Conservation (phyloP, 2,888 invertebrate genomes). For the Acrobasis suavella region DNA sequence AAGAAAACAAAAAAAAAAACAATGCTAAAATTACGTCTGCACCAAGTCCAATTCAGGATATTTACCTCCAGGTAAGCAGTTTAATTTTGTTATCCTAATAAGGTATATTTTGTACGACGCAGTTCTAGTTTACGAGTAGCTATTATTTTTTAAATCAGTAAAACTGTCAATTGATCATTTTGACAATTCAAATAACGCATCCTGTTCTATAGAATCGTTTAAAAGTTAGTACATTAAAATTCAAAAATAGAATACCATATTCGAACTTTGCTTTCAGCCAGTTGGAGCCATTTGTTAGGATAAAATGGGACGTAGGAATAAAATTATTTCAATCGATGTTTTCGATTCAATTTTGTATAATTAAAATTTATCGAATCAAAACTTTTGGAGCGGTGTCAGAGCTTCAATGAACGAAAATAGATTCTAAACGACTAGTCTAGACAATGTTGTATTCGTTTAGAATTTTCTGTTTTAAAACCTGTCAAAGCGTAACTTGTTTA, state of each 20-base stretch:
- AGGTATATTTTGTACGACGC: no score
- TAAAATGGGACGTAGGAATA: slow-evolving; percentile 55
- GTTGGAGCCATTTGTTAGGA: slow-evolving; percentile 61
- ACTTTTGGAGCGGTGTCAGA: slow-evolving; percentile 39
- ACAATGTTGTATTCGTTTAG: slow-evolving; percentile 23
- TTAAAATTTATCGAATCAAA: slow-evolving; percentile 50
- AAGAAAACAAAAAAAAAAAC: no score
- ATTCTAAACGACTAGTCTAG: slow-evolving; percentile 36
- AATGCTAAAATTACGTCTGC: no score
- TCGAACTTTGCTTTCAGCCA: slow-evolving; percentile 70
- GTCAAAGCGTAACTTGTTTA: no score
- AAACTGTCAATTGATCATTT: neutral
- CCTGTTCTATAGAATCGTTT: slow-evolving; percentile 33
- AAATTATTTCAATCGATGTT: slow-evolving; percentile 60
- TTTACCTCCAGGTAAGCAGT: no score
- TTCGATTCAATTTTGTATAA: slow-evolving; percentile 57
- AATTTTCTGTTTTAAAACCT: neutral
- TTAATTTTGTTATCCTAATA: no score
- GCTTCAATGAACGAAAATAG: slow-evolving; percentile 37
- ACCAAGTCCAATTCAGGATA: no score
- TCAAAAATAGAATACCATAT: slow-evolving; percentile 62
- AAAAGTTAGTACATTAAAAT: slow-evolving; percentile 52
- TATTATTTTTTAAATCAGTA: neutral
- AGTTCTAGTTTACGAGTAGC: neutral
- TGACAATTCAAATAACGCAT: neutral